These are phyloP conservation scores for Corapipo altera DNA, from an alignment of 2,113 vertebrate genomes.

Conservation along the genomic window DNA sequence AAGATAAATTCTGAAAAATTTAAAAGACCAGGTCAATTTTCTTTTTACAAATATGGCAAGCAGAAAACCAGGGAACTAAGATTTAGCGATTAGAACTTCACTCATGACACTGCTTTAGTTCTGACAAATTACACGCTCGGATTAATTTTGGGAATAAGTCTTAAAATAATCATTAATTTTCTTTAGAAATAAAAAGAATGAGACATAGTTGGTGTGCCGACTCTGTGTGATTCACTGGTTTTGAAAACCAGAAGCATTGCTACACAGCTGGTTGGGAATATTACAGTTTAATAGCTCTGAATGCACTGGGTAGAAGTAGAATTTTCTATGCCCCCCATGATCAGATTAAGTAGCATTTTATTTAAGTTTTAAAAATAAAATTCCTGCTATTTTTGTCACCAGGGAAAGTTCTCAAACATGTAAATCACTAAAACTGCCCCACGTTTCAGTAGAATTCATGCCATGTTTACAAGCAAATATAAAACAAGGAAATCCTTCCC, in stretches of 20 bases:
- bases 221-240: background rate
- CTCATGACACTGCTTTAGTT: background rate
- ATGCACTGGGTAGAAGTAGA: background rate
- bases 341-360: background rate
- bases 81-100: background rate
- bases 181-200: background rate
- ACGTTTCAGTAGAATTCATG: background rate
- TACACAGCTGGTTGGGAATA: background rate
- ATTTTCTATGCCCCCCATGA: background rate
- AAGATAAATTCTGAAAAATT: background rate
- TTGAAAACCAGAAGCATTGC: background rate
- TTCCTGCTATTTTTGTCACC: background rate
- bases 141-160: background rate
- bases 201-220: background rate
- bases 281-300: background rate
- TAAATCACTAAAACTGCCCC: background rate
- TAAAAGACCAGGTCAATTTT: background rate
- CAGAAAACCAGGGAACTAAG: background rate
- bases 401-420: background rate
- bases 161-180: background rate
- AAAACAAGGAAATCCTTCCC: conserved; percentile 36
- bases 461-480: background rate
- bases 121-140: background rate
- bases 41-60: background rate
- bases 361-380: background rate